These are phyloP conservation scores for Sebastolobus altivelis DNA, from an alignment of 2,797 vertebrate genomes.

Conservation along the genomic window DNA sequence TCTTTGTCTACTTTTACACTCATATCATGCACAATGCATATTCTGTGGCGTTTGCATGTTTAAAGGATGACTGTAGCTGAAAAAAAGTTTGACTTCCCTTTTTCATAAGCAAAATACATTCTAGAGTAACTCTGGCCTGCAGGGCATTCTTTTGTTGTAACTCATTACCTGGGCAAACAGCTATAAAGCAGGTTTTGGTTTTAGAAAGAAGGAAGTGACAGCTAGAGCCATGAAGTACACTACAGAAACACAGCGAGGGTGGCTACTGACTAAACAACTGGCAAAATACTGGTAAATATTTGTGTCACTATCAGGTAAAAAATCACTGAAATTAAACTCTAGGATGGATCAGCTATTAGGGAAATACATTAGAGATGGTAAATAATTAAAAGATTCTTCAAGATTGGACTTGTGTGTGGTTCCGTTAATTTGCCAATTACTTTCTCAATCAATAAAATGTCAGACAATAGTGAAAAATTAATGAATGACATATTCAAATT, in stretches of 20 bases:
- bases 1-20: background rate
- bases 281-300: background rate
- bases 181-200: conserved; percentile 5
- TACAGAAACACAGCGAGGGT: background rate
- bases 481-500: background rate
- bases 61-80: background rate
- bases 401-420: background rate
- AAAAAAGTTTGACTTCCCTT: background rate
- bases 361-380: background rate
- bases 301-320: background rate
- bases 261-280: background rate
- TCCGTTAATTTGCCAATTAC: background rate
- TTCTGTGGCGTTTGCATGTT: no score
- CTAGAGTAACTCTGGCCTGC: background rate
- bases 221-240: rapidly evolving
- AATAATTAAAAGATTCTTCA: background rate
- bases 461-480: no score
- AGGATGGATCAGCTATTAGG: background rate
- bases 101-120: background rate
- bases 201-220: background rate
- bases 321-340: no score
- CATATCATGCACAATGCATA: background rate
- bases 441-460: no score
- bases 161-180: background rate
- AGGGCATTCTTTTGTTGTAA: background rate